A percentile compares a stretch with the other conserved stretches of the same genome.
Conservation (phyloP, 2,888 invertebrate species). For the Chrysolina haemoptera region DNA sequence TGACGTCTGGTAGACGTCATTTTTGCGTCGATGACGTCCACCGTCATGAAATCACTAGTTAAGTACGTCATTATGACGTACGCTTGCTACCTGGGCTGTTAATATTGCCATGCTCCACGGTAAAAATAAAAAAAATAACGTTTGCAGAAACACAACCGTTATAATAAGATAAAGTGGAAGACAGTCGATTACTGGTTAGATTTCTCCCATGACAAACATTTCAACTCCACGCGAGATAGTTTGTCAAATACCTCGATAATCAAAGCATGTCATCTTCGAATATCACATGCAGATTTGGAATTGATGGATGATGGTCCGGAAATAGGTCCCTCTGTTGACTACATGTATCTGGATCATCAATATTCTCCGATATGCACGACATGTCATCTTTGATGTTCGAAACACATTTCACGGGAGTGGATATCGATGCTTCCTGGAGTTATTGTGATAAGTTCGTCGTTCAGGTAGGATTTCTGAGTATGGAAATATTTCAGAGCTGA, state of each 20-base stretch:
- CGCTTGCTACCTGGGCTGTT: no score
- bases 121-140: no score
- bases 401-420: constrained; percentile 9
- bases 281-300: constrained; percentile 36
- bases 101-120: no score
- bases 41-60: no score
- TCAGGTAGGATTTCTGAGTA: background rate
- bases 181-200: background rate
- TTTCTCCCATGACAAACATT: constrained; percentile 13
- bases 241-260: constrained; percentile 34
- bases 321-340: constrained; percentile 29
- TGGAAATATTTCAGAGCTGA: background rate
- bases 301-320: constrained; percentile 39
- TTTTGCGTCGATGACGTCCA: no score
- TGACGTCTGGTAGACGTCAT: no score
- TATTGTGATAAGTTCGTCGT: constrained; percentile 1
- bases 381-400: constrained; percentile 22
- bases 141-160: no score
- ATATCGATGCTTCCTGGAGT: constrained; percentile 11
- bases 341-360: constrained; percentile 34
- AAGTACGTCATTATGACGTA: no score
- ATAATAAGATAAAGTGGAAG: no score
- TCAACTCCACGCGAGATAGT: constrained; percentile 36
- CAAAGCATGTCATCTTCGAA: constrained; percentile 39
- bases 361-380: constrained; percentile 32